A percentile compares a stretch with the other conserved stretches of the same genome.
phyloP scores from a whole-genome alignment of 2,113 vertebrate species.

The Hippocampus barbouri region DNA sequence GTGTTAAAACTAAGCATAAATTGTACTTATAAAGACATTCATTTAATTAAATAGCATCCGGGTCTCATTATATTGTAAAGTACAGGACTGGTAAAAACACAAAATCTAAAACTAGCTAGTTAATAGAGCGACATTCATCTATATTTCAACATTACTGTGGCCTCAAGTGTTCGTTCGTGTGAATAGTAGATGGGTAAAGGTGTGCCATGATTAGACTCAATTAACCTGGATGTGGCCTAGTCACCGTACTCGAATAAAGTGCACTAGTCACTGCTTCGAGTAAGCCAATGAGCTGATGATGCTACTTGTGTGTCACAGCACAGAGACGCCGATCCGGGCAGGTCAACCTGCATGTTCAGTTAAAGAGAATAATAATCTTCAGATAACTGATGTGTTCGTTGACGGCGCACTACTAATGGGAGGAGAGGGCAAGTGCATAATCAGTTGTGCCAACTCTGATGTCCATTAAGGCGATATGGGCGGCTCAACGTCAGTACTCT shows the following conservation, averaged over 20 bases:
- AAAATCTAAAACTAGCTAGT: neutral
- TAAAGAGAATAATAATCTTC: slow-evolving; percentile 24
- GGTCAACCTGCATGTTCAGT: slow-evolving; percentile 12
- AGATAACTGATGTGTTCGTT: neutral
- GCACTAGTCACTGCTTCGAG: slow-evolving; percentile 24
- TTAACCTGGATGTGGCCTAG: slow-evolving; percentile 15
- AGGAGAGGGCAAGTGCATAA: neutral
- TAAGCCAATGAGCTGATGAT: slow-evolving; percentile 56
- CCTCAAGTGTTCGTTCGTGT: neutral
- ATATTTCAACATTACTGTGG: neutral
- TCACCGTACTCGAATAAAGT: slow-evolving; percentile 23
- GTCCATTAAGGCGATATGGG: slow-evolving; percentile 39
- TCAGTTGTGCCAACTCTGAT: slow-evolving; percentile 8
- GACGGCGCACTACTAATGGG: neutral
- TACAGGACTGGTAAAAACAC: neutral
- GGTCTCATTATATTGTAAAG: neutral
- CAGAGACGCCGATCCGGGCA: slow-evolving; percentile 25
- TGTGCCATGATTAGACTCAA: slow-evolving; percentile 29
- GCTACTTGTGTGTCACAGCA: slow-evolving; percentile 24
- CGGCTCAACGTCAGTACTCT: slow-evolving; percentile 18
- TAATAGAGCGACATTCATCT: neutral
- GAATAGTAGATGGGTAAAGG: neutral
- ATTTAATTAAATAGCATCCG: neutral
- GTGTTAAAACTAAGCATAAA: neutral
- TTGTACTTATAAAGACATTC: neutral